Evolutionary conservation across 2,113 vertebrate genomes (phyloP).

Genomic region (Corydoras maculifer): DNA sequence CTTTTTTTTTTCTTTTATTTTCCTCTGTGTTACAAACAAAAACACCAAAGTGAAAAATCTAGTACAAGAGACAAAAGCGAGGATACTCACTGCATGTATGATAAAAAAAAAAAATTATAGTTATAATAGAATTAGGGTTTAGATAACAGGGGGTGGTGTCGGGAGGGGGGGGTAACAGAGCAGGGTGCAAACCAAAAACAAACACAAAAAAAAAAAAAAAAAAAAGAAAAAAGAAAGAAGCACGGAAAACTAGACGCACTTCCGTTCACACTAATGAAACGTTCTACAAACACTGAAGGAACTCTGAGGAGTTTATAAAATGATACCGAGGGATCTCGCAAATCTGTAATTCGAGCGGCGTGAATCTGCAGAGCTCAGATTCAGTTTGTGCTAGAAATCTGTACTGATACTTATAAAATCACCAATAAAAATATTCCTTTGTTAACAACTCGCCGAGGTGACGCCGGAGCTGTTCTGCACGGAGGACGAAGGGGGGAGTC

Average conservation of each 20-base stretch:
- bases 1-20: slow-evolving; percentile 62
- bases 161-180: slow-evolving; percentile 32
- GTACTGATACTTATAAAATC: slow-evolving; percentile 80
- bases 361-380: slow-evolving; percentile 62
- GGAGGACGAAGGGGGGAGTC: not conserved
- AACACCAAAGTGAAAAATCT: slow-evolving; percentile 59
- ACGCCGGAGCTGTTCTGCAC: slow-evolving; percentile 54
- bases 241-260: slow-evolving; percentile 64
- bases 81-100: slow-evolving; percentile 70
- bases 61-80: slow-evolving; percentile 55
- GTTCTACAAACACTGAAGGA: slow-evolving; percentile 70
- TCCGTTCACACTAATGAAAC: slow-evolving; percentile 68
- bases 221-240: slow-evolving; percentile 56
- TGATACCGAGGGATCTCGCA: slow-evolving; percentile 54
- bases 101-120: slow-evolving; percentile 58
- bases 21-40: slow-evolving; percentile 54
- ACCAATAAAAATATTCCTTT: slow-evolving; percentile 81
- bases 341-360: not conserved
- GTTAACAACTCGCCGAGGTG: slow-evolving; percentile 73
- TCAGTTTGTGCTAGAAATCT: slow-evolving; percentile 79
- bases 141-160: slow-evolving; percentile 38
- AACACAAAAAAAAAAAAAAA: slow-evolving; percentile 41
- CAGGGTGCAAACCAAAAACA: slow-evolving; percentile 13
- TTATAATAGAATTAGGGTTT: slow-evolving; percentile 56
- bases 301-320: slow-evolving; percentile 69